Conservation (phyloP, 2,797 vertebrate genomes). For the Bucorvus abyssinicus region DNA sequence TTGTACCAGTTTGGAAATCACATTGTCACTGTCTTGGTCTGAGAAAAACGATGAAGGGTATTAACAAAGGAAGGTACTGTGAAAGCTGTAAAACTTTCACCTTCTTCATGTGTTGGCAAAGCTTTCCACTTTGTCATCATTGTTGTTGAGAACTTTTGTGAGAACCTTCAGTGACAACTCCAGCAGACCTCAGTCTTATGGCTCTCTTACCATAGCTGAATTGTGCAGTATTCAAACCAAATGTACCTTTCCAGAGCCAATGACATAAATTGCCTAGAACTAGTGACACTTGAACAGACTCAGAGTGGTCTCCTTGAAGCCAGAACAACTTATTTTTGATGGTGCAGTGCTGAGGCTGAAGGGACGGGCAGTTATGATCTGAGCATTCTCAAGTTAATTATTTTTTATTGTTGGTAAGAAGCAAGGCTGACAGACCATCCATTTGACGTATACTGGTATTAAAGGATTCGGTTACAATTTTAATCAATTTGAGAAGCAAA, state of each 20-base stretch:
- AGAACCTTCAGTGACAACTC: not conserved
- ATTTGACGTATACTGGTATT: conserved; percentile 7
- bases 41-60: not conserved
- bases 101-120: not conserved
- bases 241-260: not conserved
- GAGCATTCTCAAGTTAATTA: conserved; percentile 18
- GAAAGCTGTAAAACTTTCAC: not conserved
- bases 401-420: conserved; percentile 31
- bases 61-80: not conserved
- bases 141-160: not conserved
- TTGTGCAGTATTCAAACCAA: not conserved
- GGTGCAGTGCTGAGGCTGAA: not conserved
- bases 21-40: not conserved
- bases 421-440: not conserved
- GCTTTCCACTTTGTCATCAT: not conserved
- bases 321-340: not conserved
- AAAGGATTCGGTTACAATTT: conserved; percentile 26
- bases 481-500: conserved; percentile 37
- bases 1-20: not conserved
- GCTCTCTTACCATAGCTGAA: not conserved
- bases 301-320: not conserved
- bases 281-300: not conserved
- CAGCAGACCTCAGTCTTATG: not conserved
- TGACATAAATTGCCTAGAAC: not conserved
- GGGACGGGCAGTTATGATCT: not conserved